Conservation (phyloP, 2,113 vertebrate genomes). For the Smithornis capensis region DNA sequence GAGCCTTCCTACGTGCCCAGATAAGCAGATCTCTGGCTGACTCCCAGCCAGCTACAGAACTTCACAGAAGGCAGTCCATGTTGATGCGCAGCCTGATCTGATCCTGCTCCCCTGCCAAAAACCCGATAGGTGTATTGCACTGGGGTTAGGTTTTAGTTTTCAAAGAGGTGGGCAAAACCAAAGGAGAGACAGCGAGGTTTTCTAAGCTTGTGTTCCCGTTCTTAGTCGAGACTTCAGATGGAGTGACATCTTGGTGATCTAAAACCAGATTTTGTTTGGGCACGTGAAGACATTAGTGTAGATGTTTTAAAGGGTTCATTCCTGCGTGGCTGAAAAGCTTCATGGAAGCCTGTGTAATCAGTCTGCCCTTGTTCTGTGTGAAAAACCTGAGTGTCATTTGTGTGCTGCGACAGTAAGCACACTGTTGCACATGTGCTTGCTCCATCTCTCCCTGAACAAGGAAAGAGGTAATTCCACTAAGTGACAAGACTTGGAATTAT, state of each 20-base stretch:
- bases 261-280: not conserved
- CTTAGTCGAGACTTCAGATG: not conserved
- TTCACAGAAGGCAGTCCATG: not conserved
- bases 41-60: not conserved
- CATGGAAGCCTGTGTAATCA: not conserved
- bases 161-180: not conserved
- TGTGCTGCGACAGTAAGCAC: not conserved
- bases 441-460: not conserved
- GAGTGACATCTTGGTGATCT: not conserved
- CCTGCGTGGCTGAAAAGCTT: not conserved
- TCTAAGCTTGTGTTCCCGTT: not conserved
- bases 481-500: not conserved
- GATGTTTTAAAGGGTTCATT: not conserved
- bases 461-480: not conserved
- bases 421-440: rapidly evolving
- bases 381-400: not conserved
- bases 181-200: not conserved
- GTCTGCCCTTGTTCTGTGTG: not conserved
- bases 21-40: not conserved
- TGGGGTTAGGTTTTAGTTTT: not conserved
- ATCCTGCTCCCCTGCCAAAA: not conserved
- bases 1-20: not conserved
- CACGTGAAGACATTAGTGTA: not conserved
- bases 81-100: not conserved
- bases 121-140: not conserved